Percentiles rank a stretch among this genome's conserved stretches.
These are phyloP conservation scores for Bombus confusus DNA, from an alignment of 1,140 invertebrate species.

Conservation along the genomic window DNA sequence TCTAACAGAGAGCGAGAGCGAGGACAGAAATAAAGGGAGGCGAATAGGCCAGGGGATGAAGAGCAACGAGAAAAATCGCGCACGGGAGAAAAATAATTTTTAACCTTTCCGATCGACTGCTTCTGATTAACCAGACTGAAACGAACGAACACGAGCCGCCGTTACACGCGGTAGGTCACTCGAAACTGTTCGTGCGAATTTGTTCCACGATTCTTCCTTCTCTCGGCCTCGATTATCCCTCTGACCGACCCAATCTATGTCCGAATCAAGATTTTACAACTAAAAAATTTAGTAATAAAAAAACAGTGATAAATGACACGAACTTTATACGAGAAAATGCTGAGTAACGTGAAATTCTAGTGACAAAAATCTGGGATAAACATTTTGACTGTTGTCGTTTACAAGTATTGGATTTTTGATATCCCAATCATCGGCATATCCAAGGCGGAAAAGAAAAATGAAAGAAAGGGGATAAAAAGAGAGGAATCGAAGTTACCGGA, in stretches of 20 bases:
- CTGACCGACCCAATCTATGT: not conserved
- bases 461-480: not conserved
- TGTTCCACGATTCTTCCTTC: slow-evolving; percentile 42
- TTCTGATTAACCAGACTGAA: slow-evolving; percentile 48
- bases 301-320: not conserved
- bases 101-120: slow-evolving; percentile 63
- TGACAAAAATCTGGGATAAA: no score
- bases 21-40: not conserved
- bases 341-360: no score
- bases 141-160: slow-evolving; percentile 13
- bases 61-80: not conserved
- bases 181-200: slow-evolving; percentile 13
- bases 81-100: slow-evolving; percentile 61
- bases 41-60: not conserved
- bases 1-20: slow-evolving; percentile 18
- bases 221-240: not conserved
- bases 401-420: no score
- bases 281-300: not conserved
- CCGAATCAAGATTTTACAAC: not conserved
- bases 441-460: accelerated
- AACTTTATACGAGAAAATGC: no score
- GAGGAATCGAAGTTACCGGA: slow-evolving; percentile 58
- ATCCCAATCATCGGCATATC: not conserved
- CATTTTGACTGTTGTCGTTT: no score
- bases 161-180: slow-evolving; percentile 1